Percentiles rank a stretch among this genome's conserved stretches.
Evolutionary conservation across 2,888 invertebrate species (phyloP).

Genomic region (Nasonia oneida): DNA sequence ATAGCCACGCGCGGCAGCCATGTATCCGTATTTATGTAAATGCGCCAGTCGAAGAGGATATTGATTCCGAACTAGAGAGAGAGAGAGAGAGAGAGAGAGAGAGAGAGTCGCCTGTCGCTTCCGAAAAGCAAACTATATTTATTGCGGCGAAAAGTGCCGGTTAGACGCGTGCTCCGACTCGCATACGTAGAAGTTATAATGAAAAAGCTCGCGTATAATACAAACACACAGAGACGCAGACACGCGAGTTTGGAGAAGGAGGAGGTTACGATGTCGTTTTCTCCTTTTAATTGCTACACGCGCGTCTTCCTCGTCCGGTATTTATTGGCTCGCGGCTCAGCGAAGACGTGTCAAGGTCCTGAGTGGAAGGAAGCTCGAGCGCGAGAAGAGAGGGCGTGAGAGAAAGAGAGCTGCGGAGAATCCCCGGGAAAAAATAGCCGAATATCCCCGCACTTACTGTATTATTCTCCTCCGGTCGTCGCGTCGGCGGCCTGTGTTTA

Average conservation of each 20-base stretch:
- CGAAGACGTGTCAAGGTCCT: slow-evolving; percentile 54
- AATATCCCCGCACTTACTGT: slow-evolving; percentile 10
- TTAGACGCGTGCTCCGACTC: background rate
- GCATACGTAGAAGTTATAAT: background rate
- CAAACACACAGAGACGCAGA: slow-evolving; percentile 10
- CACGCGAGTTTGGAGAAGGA: slow-evolving; percentile 55
- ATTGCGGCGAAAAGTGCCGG: slow-evolving; percentile 18
- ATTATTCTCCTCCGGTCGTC: background rate
- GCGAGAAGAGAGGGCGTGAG: slow-evolving; percentile 55
- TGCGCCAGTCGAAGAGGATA: slow-evolving; percentile 1
- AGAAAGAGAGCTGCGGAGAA: slow-evolving; percentile 24
- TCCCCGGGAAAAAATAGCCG: background rate
- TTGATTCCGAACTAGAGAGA: slow-evolving; percentile 28
- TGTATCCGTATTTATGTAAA: slow-evolving; percentile 50
- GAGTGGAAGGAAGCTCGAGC: background rate
- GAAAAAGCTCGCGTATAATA: slow-evolving; percentile 60
- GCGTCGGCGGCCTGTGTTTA: slow-evolving; percentile 64
- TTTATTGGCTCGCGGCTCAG: slow-evolving; percentile 52
- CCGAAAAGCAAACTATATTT: slow-evolving; percentile 8
- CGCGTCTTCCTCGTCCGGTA: slow-evolving; percentile 43
- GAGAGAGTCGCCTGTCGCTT: background rate
- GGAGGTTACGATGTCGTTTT: slow-evolving; percentile 64
- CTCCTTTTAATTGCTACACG: slow-evolving; percentile 63
- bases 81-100: background rate
- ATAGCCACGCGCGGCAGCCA: background rate